Conservation (phyloP, 2,113 vertebrate genomes). For the Tichodroma muraria region DNA sequence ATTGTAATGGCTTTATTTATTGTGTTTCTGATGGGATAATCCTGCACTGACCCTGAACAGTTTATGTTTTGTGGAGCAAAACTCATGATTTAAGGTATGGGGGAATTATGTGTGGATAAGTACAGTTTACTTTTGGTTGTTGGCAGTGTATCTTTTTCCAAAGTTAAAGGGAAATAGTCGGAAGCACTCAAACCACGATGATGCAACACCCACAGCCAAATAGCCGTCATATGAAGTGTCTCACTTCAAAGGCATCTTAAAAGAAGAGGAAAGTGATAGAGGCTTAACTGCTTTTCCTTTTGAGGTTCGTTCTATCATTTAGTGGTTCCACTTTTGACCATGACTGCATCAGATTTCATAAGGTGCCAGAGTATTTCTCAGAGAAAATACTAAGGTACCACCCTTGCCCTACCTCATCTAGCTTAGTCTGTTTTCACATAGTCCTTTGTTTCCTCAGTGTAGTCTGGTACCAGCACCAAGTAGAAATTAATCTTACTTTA, state of each 20-base stretch:
- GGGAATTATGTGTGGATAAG: not conserved
- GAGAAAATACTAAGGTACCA: not conserved
- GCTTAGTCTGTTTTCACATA: not conserved
- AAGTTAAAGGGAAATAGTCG: not conserved
- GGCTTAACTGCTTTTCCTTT: not conserved
- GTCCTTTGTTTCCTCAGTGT: not conserved
- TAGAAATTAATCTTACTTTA: not conserved
- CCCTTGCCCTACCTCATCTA: not conserved
- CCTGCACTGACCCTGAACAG: not conserved
- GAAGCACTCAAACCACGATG: not conserved
- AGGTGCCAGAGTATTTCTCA: not conserved
- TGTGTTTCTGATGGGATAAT: not conserved
- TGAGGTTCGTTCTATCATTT: not conserved
- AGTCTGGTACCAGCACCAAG: not conserved
- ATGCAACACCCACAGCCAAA: not conserved
- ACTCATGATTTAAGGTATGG: constrained; percentile 5
- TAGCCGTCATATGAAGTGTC: not conserved
- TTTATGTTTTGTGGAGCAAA: constrained; percentile 10
- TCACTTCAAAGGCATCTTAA: not conserved
- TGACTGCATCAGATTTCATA: not conserved
- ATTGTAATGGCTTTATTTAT: not conserved
- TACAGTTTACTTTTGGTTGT: not conserved
- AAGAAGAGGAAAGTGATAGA: not conserved
- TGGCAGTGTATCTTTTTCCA: not conserved
- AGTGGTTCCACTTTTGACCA: not conserved